phyloP scores from a whole-genome alignment of 2,797 vertebrate species.

The Sebastes diploproa region DNA sequence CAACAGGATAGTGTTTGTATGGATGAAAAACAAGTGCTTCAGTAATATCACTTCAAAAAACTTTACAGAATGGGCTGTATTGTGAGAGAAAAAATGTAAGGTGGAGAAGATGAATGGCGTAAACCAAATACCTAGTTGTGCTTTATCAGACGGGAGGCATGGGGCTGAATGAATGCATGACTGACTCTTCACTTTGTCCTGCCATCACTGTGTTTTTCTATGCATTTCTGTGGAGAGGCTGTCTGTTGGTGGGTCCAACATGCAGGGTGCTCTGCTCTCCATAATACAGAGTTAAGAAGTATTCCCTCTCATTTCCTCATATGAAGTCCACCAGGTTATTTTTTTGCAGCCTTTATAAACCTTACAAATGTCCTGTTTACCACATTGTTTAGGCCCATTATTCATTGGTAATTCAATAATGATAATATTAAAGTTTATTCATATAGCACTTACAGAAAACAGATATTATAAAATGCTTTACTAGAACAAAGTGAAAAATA shows the following conservation, averaged over 20 bases:
- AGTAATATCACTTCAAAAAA: conserved; percentile 34
- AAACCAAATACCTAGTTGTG: conserved; percentile 75
- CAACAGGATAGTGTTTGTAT: conserved; percentile 42
- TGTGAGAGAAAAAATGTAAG: conserved; percentile 14
- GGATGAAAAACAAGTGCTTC: conserved; percentile 41
- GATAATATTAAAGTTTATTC: not conserved
- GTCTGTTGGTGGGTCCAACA: conserved; percentile 42
- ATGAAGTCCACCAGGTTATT: conserved; percentile 30
- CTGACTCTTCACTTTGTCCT: conserved; percentile 71
- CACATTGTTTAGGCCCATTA: not conserved
- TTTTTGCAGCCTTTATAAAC: conserved; percentile 14
- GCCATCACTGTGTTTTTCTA: conserved; percentile 78
- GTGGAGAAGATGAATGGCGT: conserved; percentile 33
- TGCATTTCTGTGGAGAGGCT: conserved; percentile 71
- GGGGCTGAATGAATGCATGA: conserved; percentile 63
- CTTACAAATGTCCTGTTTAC: conserved; percentile 8
- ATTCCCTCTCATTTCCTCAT: conserved; percentile 16
- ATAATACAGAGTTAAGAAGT: conserved; percentile 10
- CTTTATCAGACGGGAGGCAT: conserved; percentile 66
- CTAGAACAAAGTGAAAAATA: not conserved
- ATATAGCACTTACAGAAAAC: not conserved
- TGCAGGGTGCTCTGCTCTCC: conserved; percentile 43
- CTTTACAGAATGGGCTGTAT: conserved; percentile 20
- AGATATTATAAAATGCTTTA: conserved; percentile 1
- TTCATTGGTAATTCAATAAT: not conserved